phyloP scores from a whole-genome alignment of 35 echinoderm and acorn worm species.

The Apostichopus californicus region DNA sequence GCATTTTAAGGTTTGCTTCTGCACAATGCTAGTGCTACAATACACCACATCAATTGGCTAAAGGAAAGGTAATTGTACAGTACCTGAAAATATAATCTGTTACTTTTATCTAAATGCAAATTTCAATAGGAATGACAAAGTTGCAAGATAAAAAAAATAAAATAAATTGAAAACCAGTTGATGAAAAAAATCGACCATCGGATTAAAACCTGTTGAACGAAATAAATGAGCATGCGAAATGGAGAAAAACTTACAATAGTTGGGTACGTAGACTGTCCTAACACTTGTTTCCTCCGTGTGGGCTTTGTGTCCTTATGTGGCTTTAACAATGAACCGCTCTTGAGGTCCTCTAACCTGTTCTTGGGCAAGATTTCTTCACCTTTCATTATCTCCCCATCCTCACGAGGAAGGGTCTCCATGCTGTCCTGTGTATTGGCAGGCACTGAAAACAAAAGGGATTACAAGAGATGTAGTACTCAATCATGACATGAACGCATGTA shows the following conservation, averaged over 20 bases:
- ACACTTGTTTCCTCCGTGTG: neutral
- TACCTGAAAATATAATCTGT: neutral
- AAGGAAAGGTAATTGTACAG: too few relatives aligned
- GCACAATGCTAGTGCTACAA: too few relatives aligned
- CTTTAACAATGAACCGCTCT: neutral
- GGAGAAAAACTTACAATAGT: neutral
- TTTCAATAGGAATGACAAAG: neutral
- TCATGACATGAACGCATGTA: neutral
- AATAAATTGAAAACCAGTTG: neutral
- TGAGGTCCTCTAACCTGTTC: constrained; percentile 14
- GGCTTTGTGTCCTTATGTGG: constrained; percentile 21
- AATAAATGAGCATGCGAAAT: neutral
- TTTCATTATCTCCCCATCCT: neutral
- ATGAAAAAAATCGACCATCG: neutral
- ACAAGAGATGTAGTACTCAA: neutral
- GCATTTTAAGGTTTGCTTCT: too few relatives aligned
- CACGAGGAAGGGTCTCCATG: neutral
- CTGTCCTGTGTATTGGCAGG: neutral
- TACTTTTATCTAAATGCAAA: neutral
- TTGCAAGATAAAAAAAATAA: neutral
- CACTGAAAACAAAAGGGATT: neutral
- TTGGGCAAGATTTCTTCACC: constrained; percentile 6
- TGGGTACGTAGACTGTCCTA: neutral
- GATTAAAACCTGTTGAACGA: too few relatives aligned
- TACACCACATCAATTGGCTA: too few relatives aligned